Evolutionary conservation across 2,888 invertebrate genomes (phyloP), one percentile per base, ranked within the genome.

Genomic region (Polymixis lichenea): DNA sequence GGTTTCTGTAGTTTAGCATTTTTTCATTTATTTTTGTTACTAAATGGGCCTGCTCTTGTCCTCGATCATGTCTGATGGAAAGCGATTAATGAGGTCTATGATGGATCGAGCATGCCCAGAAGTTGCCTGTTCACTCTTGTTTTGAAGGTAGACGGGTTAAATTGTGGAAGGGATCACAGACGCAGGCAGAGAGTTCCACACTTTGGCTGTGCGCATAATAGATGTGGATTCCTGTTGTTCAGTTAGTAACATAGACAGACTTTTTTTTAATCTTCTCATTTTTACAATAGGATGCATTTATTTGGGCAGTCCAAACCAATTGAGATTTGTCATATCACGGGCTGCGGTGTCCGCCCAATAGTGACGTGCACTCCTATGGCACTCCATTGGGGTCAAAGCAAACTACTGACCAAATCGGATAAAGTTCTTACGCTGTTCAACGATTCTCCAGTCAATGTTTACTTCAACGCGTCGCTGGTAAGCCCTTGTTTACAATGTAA

Each of bases 391-490:
- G 97, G 97, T 0, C 96, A 97, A 82, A 96, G 97, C 0, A 96
- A 97, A 68, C 94, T 98, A 46, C 93, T 98, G 38, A 93, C 93
- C 22, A 95, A 93, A 77, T 93, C 94, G 53, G 93, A 95, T 4
- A 96, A 97, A 93, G 89, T 88, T 1, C 90, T 98, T 1, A 95
- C 94, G 0, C 90, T 98, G 0, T 96, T 96, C 75, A 98, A 98
- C 88, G 98, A 98, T 90, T 98, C 98, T 0, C 98, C 98, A 1
- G 97, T 98, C 60, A 91, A 95, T 66, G 98, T 98, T 0, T 91
- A 96, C 83, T 97, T 97, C 86, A 96, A 92, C 71, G 95, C 96
- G 4, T 91, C 93, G 64, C 91, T 97, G 95, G 97, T 97, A 90
- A 91, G 94, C 65, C 8, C 19, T 15, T 61, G 22, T 56, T 56